Evolutionary conservation across 2,113 vertebrate genomes (phyloP).

Genomic region (Epinephelus fuscoguttatus): DNA sequence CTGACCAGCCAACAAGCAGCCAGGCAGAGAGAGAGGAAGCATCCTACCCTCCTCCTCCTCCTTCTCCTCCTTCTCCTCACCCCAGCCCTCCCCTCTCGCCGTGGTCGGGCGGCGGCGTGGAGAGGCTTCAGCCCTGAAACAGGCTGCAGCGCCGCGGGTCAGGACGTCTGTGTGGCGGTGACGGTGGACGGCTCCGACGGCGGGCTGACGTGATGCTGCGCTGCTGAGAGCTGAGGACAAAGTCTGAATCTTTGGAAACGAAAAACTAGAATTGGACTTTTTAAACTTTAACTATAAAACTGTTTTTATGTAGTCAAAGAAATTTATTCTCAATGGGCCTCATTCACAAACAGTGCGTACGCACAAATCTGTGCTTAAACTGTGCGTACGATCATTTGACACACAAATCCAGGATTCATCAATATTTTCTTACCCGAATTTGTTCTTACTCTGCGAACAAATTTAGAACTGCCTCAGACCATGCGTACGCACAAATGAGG

Average conservation of each 20-base stretch:
- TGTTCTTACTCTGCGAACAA: too few species aligned
- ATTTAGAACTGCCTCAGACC: too few species aligned
- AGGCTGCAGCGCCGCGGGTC: constrained; percentile 61
- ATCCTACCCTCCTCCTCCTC: constrained; percentile 24
- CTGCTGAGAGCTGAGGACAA: neutral
- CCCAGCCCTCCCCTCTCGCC: neutral
- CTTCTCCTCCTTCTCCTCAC: neutral
- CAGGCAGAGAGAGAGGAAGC: constrained; percentile 53
- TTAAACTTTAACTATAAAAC: neutral
- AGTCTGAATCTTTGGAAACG: neutral
- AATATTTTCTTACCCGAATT: too few species aligned
- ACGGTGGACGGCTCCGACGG: neutral
- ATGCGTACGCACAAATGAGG: too few species aligned
- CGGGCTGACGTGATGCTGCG: neutral
- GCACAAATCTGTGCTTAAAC: too few species aligned
- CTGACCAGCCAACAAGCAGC: constrained; percentile 44
- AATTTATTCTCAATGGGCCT: neutral
- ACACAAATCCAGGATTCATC: too few species aligned
- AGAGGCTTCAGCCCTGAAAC: constrained; percentile 45
- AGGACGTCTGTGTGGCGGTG: neutral
- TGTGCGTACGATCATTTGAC: too few species aligned
- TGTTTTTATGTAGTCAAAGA: neutral
- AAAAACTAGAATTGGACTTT: neutral
- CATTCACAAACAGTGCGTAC: too few species aligned
- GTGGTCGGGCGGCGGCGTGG: constrained; percentile 17